Evolutionary conservation across 2,888 invertebrate species (phyloP).

Genomic region (Lepidochitona cinerea): DNA sequence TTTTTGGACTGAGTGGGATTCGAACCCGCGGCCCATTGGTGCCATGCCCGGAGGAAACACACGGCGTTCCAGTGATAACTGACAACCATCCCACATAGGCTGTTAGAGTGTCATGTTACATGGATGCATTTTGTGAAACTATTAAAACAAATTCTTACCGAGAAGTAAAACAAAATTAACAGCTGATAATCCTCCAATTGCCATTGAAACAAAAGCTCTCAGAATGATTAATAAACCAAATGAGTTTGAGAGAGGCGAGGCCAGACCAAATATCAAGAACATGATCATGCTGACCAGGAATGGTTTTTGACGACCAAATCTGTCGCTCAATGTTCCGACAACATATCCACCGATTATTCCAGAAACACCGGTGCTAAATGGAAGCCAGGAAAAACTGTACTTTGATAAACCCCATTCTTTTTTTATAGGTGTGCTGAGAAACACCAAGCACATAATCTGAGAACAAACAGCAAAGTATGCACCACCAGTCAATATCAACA

Average conservation of each 20-base stretch:
- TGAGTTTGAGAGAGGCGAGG: slow-evolving; percentile 46
- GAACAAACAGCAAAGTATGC: slow-evolving; percentile 59
- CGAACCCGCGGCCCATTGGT: no score
- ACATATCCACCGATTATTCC: slow-evolving; percentile 50
- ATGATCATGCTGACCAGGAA: slow-evolving; percentile 41
- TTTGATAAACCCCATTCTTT: slow-evolving; percentile 50
- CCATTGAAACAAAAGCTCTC: slow-evolving; percentile 46
- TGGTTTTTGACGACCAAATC: slow-evolving; percentile 49
- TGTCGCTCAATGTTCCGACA: slow-evolving; percentile 54
- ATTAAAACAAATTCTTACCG: slow-evolving; percentile 45
- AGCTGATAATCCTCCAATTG: slow-evolving; percentile 53
- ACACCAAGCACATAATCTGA: slow-evolving; percentile 57
- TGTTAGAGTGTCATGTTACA: no score
- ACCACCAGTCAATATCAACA: slow-evolving; percentile 49
- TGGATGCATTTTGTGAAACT: no score
- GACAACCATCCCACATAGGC: no score
- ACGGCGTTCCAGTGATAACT: no score
- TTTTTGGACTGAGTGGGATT: no score
- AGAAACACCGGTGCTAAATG: slow-evolving; percentile 45
- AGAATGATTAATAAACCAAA: slow-evolving; percentile 45
- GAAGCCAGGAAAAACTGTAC: slow-evolving; percentile 51
- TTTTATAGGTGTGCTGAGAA: slow-evolving; percentile 50
- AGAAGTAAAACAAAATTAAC: slow-evolving; percentile 53
- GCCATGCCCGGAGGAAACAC: no score
- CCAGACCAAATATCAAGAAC: slow-evolving; percentile 50